phyloP scores from a whole-genome alignment of 2,797 vertebrate genomes.

The Cyclopterus lumpus region DNA sequence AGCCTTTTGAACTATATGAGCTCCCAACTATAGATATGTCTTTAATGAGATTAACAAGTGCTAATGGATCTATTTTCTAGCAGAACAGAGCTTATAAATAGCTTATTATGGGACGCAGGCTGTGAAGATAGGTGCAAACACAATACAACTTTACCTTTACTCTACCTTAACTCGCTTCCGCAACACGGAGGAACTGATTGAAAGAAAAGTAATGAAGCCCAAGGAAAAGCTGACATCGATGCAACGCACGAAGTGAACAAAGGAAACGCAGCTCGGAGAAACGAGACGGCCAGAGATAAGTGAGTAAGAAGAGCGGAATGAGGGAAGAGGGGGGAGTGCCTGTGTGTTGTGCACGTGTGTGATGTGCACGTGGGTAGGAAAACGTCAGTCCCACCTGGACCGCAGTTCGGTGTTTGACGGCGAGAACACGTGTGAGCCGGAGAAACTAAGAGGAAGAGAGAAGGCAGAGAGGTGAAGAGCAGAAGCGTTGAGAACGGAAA shows the following conservation, averaged over 20 bases:
- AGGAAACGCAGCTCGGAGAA: constrained; percentile 4
- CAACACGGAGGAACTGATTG: constrained; percentile 4
- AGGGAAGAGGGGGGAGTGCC: neutral
- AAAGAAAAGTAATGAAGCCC: neutral
- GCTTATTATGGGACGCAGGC: neutral
- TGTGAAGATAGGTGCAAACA: neutral
- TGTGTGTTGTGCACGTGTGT: constrained; percentile 4
- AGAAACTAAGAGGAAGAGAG: constrained; percentile 14
- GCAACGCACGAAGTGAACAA: constrained; percentile 31
- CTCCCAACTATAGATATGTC: too few relatives aligned
- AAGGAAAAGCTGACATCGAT: constrained; percentile 42
- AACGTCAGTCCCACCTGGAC: constrained; percentile 32
- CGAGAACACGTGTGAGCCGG: constrained; percentile 36
- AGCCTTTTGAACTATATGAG: too few relatives aligned
- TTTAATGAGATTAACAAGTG: neutral
- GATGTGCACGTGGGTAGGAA: constrained; percentile 11
- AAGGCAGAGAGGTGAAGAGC: constrained; percentile 41
- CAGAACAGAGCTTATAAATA: neutral
- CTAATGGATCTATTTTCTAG: neutral
- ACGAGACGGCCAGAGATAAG: neutral
- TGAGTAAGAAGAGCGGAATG: constrained; percentile 2
- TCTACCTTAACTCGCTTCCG: neutral
- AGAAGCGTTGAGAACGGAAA: constrained; percentile 63
- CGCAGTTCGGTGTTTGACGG: constrained; percentile 34
- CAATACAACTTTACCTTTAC: neutral